Evolutionary conservation across 2,797 vertebrate genomes (phyloP).

Genomic region (Champsocephalus esox): DNA sequence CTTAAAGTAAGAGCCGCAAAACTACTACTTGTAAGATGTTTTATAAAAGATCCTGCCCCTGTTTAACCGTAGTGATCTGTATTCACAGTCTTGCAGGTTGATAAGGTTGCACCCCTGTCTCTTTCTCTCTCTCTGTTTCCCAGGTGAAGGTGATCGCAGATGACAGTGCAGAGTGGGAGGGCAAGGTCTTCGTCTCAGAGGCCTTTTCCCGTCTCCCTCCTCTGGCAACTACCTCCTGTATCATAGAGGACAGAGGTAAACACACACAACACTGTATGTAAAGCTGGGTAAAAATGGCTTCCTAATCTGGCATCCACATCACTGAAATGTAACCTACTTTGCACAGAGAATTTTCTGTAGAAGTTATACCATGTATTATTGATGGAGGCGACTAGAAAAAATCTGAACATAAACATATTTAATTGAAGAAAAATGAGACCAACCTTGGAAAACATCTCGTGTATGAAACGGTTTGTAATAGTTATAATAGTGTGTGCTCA

Average conservation of each 20-base stretch:
- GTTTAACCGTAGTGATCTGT: neutral
- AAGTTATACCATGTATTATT: neutral
- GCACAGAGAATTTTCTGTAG: neutral
- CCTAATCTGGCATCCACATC: neutral
- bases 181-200: slow-evolving; percentile 81
- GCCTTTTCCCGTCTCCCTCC: slow-evolving; percentile 81
- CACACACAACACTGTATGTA: neutral
- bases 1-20: neutral
- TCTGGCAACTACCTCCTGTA: slow-evolving; percentile 82
- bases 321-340: neutral
- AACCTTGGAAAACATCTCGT: neutral
- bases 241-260: slow-evolving; percentile 82
- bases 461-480: neutral
- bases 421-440: neutral
- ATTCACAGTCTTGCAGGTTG: neutral
- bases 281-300: too few species aligned
- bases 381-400: neutral
- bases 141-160: slow-evolving; percentile 85
- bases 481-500: too few species aligned
- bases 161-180: slow-evolving; percentile 82
- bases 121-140: slow-evolving; percentile 13
- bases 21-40: neutral
- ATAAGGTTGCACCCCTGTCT: neutral
- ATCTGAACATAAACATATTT: neutral
- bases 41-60: neutral